Conservation (phyloP, 2,888 invertebrate species). For the Macrophya alboannulata region DNA sequence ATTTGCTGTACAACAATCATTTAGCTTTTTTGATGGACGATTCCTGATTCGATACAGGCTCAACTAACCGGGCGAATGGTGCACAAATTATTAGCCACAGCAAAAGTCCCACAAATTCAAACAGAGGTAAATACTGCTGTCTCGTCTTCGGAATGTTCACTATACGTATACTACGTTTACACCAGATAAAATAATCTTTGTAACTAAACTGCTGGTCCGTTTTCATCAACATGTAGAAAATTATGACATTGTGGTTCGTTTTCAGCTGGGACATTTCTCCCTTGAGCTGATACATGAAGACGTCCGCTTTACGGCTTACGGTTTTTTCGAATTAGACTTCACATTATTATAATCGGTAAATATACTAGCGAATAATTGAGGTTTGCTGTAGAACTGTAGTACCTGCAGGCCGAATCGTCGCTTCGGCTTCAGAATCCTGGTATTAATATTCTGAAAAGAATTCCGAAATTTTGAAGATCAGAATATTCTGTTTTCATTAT, state of each 20-base stretch:
- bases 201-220: too few species aligned
- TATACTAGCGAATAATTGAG: not conserved
- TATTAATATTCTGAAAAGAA: not conserved
- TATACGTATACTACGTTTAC: not conserved
- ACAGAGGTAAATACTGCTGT: not conserved
- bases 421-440: not conserved
- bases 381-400: not conserved
- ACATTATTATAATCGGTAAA: conserved; percentile 14
- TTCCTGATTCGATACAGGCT: not conserved
- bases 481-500: not conserved
- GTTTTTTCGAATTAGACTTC: not conserved
- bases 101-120: not conserved
- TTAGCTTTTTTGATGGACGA: not conserved
- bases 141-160: not conserved
- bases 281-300: not conserved
- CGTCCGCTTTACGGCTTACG: not conserved
- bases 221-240: not conserved
- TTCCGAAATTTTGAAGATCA: not conserved
- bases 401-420: not conserved
- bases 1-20: not conserved
- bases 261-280: conserved; percentile 8
- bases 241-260: not conserved
- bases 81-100: not conserved
- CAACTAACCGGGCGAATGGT: not conserved
- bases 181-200: not conserved